Evolutionary conservation across 2,113 vertebrate genomes (phyloP), one percentile per base, ranked within the genome.

Genomic region (Neolamprologus cancellatus): DNA sequence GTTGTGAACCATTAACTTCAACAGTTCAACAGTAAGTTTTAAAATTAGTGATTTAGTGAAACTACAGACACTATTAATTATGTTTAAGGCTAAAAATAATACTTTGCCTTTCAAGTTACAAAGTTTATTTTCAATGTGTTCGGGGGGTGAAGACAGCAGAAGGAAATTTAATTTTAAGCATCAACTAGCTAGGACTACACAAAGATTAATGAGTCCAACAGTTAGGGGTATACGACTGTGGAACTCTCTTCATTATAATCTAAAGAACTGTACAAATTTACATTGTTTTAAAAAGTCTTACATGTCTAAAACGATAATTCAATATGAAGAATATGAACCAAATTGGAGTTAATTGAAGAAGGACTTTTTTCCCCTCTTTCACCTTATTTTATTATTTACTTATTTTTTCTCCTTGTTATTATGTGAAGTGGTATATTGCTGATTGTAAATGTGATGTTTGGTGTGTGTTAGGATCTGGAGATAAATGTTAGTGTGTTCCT

Each of bases 81-180:
- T 59, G 55, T 59, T 6, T 59, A 32, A 30, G 55, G 55, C 15
- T 59, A 59, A 32, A 59, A 59, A 32, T 18, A 59, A 59, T 32
- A 59, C 55, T 59, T 59, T 32, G 28, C 1, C 28, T 59, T 59
- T 59, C 15, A 59, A 0, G 2, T 18, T 59, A 59, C 28, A 59
- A 11, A 59, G 55, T 32, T 59, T 32, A 0, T 59, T 59, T 59
- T 59, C 8, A 32, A 32, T 59, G 55, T 32, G 55, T 59, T 59
- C 2, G 1, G 55, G 0, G 15, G 55, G 28, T 0, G 55, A 59
- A 59, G 0, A 59, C 28, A 17, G 55, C 55, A 59, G 28, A 18
- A 59, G 28, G 28, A 59, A 59, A 59, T 59, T 32, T 4, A 0
- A 59, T 32, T 18, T 59, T 32, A 59, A 0, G 28, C 28, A 59